phyloP scores from a whole-genome alignment of 2,113 vertebrate genomes.

The Seriola aureovittata region DNA sequence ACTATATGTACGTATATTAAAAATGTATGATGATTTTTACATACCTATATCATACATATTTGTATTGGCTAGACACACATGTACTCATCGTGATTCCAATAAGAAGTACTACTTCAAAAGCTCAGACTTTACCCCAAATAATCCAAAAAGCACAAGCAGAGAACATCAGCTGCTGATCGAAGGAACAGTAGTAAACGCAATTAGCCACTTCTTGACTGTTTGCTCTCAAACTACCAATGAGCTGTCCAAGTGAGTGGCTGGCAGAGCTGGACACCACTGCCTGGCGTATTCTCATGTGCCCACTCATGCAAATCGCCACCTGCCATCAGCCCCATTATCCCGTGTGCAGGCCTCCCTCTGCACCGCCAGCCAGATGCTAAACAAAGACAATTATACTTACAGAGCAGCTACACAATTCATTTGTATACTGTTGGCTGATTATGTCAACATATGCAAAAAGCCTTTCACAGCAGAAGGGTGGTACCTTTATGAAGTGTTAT shows the following conservation, averaged over 20 bases:
- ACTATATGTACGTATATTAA: too few species aligned
- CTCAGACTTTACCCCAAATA: not conserved
- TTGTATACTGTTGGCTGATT: constrained; percentile 48
- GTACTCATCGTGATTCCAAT: too few species aligned
- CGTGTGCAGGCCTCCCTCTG: constrained; percentile 26
- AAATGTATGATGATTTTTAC: too few species aligned
- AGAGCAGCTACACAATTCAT: constrained; percentile 31
- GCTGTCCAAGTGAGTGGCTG: constrained; percentile 14
- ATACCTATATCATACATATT: too few species aligned
- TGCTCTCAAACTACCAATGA: constrained; percentile 4
- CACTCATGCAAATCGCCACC: constrained; percentile 60
- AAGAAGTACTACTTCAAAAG: too few species aligned
- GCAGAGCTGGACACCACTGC: constrained; percentile 19
- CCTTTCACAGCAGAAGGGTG: constrained; percentile 13
- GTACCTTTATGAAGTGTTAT: not conserved
- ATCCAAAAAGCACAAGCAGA: not conserved
- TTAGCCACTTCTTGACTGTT: constrained; percentile 15
- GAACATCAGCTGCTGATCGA: not conserved
- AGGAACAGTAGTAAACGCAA: not conserved
- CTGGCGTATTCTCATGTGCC: constrained; percentile 26
- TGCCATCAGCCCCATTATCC: constrained; percentile 54
- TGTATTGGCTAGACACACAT: too few species aligned
- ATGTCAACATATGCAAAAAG: constrained; percentile 50
- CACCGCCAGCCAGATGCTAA: constrained; percentile 49
- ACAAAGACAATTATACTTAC: constrained; percentile 33